Evolutionary conservation across 2,113 vertebrate genomes (phyloP).

Genomic region (Solea senegalensis): DNA sequence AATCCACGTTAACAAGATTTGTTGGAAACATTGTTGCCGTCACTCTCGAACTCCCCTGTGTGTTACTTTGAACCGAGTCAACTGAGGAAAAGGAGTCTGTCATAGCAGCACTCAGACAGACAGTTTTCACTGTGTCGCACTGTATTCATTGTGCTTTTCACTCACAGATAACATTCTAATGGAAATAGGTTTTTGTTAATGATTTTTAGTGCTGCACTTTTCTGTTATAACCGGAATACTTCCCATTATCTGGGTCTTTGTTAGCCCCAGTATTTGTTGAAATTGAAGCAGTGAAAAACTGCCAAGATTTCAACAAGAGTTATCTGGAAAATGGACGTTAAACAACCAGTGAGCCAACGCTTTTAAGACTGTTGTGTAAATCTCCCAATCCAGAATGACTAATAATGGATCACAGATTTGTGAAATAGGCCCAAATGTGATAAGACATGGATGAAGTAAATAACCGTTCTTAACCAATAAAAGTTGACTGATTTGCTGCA

Average conservation of each 20-base stretch:
- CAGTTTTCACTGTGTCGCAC: neutral
- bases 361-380: neutral
- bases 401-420: neutral
- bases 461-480: too few relatives aligned
- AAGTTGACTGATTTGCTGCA: too few relatives aligned
- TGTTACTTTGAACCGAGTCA: neutral
- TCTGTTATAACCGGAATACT: neutral
- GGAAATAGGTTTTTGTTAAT: neutral
- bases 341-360: neutral
- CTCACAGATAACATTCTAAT: neutral
- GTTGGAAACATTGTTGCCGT: neutral
- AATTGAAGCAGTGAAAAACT: too few relatives aligned
- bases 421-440: too few relatives aligned
- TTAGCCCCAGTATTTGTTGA: too few relatives aligned
- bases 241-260: constrained; percentile 1
- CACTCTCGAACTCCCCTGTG: neutral
- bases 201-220: neutral
- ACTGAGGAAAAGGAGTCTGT: neutral
- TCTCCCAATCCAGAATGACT: constrained; percentile 1
- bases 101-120: too few relatives aligned
- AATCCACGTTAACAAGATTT: neutral
- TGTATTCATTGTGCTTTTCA: neutral
- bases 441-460: too few relatives aligned
- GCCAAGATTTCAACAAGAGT: too few relatives aligned
- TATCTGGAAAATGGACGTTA: too few relatives aligned